These are phyloP conservation scores for Procavia capensis DNA, from an alignment of 2,113 vertebrate species.

Conservation along the genomic window DNA sequence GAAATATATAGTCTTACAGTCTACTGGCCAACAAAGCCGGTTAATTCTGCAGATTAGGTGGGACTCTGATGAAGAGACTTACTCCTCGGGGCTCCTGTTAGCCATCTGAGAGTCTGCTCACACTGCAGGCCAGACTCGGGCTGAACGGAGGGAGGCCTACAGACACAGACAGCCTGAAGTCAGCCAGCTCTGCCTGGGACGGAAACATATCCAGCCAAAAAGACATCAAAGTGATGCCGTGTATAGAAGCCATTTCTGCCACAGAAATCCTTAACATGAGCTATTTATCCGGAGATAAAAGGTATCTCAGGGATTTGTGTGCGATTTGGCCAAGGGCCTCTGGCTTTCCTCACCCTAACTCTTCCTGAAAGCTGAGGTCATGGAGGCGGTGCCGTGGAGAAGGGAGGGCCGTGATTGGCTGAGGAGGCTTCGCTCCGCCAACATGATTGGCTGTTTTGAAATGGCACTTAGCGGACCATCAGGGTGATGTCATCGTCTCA, in stretches of 20 bases:
- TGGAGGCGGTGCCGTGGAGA: not conserved
- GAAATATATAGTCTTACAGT: not conserved
- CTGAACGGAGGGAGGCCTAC: not conserved
- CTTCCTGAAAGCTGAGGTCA: slow-evolving; percentile 40
- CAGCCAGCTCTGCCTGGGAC: not conserved
- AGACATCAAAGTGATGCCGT: not conserved
- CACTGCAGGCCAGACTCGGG: not conserved
- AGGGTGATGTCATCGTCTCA: slow-evolving; percentile 65
- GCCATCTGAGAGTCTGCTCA: not conserved
- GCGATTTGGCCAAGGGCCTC: slow-evolving; percentile 41
- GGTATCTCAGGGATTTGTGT: slow-evolving; percentile 28
- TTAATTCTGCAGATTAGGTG: not conserved
- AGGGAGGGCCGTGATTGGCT: not conserved
- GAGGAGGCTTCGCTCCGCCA: not conserved
- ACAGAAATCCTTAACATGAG: slow-evolving; percentile 24
- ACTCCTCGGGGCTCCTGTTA: not conserved
- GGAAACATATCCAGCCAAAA: not conserved
- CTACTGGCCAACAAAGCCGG: not conserved
- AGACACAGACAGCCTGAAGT: slow-evolving; percentile 14
- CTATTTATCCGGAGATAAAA: slow-evolving; percentile 53
- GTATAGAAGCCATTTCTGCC: not conserved
- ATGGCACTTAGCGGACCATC: not conserved
- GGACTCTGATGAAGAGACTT: not conserved
- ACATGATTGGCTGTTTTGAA: slow-evolving; percentile 57
- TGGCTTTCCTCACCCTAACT: not conserved